A percentile compares a stretch with the other conserved stretches of the same genome.
Conservation (phyloP, 2,113 vertebrate genomes). For the Microcebus ravelobensis region DNA sequence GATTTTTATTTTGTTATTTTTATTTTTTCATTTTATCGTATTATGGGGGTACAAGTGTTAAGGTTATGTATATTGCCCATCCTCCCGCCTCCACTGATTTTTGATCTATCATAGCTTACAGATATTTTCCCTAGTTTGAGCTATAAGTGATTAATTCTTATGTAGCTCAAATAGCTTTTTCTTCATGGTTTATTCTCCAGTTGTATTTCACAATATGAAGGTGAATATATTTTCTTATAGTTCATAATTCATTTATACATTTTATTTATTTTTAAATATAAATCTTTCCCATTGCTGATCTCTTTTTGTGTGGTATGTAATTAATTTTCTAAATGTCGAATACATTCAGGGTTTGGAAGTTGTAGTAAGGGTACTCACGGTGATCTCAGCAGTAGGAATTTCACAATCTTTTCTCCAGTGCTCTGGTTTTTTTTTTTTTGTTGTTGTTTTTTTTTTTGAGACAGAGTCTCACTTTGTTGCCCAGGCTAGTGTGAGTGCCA, state of each 20-base stretch:
- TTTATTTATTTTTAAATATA: neutral
- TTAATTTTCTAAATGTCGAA: neutral
- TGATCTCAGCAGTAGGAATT: neutral
- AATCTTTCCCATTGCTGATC: neutral
- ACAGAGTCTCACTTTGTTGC: too few relatives aligned
- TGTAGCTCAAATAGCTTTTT: neutral
- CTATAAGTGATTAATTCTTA: neutral
- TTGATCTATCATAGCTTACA: neutral
- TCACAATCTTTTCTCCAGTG: neutral
- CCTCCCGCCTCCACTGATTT: neutral
- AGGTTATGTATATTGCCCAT: too few relatives aligned
- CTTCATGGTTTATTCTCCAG: neutral
- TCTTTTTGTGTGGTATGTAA: neutral
- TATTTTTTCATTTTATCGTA: too few relatives aligned
- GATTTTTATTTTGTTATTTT: neutral
- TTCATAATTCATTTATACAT: neutral
- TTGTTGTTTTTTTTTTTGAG: neutral
- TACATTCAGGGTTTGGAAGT: neutral
- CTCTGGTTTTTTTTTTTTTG: constrained; percentile 21
- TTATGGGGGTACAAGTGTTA: too few relatives aligned
- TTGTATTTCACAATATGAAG: neutral
- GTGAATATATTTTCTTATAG: neutral
- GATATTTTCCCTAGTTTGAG: neutral
- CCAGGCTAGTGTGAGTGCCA: too few relatives aligned
- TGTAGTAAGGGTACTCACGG: neutral